Percentiles rank a stretch among this genome's conserved stretches.
phyloP scores from a whole-genome alignment of 2,797 vertebrate genomes.

The Crocidura indochinensis region DNA sequence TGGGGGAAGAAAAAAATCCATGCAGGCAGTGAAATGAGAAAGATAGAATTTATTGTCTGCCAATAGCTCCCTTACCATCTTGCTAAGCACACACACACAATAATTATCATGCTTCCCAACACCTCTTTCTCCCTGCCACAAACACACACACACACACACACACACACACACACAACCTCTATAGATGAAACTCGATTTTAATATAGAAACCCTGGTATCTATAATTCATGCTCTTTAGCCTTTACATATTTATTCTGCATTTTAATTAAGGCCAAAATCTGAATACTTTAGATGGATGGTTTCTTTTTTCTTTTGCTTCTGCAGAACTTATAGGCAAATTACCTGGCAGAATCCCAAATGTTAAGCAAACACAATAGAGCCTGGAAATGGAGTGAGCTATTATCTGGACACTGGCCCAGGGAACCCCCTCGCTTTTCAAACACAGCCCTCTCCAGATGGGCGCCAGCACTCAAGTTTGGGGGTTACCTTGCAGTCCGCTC shows the following conservation, averaged over 20 bases:
- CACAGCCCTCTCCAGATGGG: not conserved
- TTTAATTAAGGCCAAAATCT: constrained; percentile 83
- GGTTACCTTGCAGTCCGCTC: not conserved
- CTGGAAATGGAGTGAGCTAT: not conserved
- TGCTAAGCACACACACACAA: constrained; percentile 27
- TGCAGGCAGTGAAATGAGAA: constrained; percentile 57
- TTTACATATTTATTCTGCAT: constrained; percentile 83
- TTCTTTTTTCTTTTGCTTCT: constrained; percentile 71
- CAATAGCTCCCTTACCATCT: constrained; percentile 68
- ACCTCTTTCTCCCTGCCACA: constrained; percentile 45
- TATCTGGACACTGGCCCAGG: not conserved
- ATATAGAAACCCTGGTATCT: constrained; percentile 78
- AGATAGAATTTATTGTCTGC: constrained; percentile 51
- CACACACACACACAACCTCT: constrained; percentile 48
- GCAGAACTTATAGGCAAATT: constrained; percentile 78
- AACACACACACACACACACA: constrained; percentile 56
- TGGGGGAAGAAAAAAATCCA: constrained; percentile 31
- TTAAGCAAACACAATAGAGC: constrained; percentile 68
- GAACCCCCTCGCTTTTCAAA: constrained; percentile 25
- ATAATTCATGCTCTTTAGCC: constrained; percentile 86
- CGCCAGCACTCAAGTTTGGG: not conserved
- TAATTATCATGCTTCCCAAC: not conserved
- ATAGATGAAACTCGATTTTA: constrained; percentile 74
- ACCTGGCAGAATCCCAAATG: constrained; percentile 71
- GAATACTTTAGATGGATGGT: constrained; percentile 73